These are phyloP conservation scores for Dichetophora obliterata DNA, from an alignment of 2,888 invertebrate species.

Conservation along the genomic window DNA sequence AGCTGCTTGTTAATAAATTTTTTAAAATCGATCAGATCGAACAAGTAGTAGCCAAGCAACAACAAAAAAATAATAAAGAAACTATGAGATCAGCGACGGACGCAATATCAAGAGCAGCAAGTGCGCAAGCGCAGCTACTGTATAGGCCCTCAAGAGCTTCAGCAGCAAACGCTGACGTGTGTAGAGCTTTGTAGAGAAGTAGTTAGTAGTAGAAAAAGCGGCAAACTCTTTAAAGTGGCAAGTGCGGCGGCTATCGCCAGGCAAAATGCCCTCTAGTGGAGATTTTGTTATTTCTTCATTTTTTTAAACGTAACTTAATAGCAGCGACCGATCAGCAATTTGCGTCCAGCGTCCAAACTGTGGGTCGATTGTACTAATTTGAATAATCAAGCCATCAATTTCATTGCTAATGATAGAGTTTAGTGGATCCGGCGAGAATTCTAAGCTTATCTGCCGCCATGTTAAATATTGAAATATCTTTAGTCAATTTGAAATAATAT, in stretches of 20 bases:
- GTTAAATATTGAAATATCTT: neutral
- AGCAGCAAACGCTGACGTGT: neutral
- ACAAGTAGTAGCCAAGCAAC: neutral
- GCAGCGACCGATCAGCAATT: neutral
- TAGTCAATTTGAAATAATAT: neutral
- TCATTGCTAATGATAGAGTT: conserved; percentile 64
- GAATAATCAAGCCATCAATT: conserved; percentile 69
- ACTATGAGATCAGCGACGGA: neutral
- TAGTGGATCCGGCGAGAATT: neutral
- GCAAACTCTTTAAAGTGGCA: conserved; percentile 18
- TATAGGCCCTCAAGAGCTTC: conserved; percentile 7
- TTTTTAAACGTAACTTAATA: neutral
- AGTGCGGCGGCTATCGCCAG: conserved; percentile 7
- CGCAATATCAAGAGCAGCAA: neutral
- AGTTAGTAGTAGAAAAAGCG: neutral
- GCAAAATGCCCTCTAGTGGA: conserved; percentile 25
- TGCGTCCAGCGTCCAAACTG: conserved; percentile 30
- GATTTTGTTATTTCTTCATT: neutral
- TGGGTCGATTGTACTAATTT: conserved; percentile 54
- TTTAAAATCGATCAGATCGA: neutral
- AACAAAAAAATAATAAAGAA: neutral
- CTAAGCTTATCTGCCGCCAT: neutral
- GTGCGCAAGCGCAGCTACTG: conserved; percentile 32
- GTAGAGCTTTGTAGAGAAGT: neutral
- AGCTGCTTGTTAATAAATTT: conserved; percentile 14